These are phyloP conservation scores for Drosophila seguyi DNA, from an alignment of 1,140 invertebrate genomes.

Conservation along the genomic window DNA sequence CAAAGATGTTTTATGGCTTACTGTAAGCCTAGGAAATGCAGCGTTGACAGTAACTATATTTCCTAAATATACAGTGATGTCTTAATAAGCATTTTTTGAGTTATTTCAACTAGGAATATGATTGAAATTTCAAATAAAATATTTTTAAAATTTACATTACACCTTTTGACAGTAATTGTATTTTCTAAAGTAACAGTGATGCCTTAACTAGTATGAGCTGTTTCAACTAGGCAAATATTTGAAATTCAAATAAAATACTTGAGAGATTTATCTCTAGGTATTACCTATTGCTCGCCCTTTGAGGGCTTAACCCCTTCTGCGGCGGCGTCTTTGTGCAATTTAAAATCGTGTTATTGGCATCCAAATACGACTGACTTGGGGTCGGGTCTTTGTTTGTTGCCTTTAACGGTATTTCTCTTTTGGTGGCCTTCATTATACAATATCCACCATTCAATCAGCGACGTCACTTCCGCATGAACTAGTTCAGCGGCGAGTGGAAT, in stretches of 20 bases:
- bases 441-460: constrained; percentile 41
- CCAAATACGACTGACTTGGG: constrained; percentile 13
- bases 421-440: constrained; percentile 59
- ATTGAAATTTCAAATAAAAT: too few relatives aligned
- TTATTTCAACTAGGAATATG: too few relatives aligned
- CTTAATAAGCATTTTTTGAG: too few relatives aligned
- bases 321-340: neutral
- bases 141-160: too few relatives aligned
- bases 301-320: neutral
- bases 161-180: neutral
- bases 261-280: neutral
- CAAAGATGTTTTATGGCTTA: neutral
- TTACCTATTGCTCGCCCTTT: neutral
- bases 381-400: constrained; percentile 46
- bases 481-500: constrained; percentile 44
- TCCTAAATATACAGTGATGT: too few relatives aligned
- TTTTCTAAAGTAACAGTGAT: too few relatives aligned
- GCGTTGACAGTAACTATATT: too few relatives aligned
- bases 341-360: constrained; percentile 39
- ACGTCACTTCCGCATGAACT: constrained; percentile 71
- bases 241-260: neutral
- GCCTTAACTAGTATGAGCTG: too few relatives aligned
- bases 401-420: constrained; percentile 41
- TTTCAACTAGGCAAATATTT: neutral
- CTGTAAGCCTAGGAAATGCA: neutral